Percentiles rank a stretch among this genome's conserved stretches.
Evolutionary conservation across 2,113 vertebrate species (phyloP).

Genomic region (Nibea albiflora): DNA sequence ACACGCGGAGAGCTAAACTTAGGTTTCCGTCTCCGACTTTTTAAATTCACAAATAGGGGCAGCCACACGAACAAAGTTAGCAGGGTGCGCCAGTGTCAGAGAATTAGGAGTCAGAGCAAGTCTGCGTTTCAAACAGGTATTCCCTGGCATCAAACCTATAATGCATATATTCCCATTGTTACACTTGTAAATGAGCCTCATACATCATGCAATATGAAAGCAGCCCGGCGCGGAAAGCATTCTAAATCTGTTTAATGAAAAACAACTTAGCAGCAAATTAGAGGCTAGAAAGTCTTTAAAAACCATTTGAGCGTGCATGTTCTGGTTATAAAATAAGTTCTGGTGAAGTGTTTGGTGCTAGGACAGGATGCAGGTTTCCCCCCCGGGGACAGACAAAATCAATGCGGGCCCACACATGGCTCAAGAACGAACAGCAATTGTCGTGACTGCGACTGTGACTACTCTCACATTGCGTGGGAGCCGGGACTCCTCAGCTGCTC

Average conservation of each 20-base stretch:
- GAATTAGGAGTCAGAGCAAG: slow-evolving; percentile 24
- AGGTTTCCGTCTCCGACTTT: not conserved
- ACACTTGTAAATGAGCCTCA: slow-evolving; percentile 67
- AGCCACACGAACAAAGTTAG: not conserved
- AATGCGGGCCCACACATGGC: not conserved
- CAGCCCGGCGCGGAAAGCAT: slow-evolving; percentile 40
- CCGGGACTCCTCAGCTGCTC: not conserved
- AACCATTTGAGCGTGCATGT: slow-evolving; percentile 14
- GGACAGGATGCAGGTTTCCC: slow-evolving; percentile 17
- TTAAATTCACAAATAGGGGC: not conserved
- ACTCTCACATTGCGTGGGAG: not conserved
- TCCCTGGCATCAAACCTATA: slow-evolving; percentile 45
- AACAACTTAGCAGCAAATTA: slow-evolving; percentile 62
- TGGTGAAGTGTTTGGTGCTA: not conserved
- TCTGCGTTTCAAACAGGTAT: slow-evolving; percentile 42
- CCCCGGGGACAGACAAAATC: not conserved
- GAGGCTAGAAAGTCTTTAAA: slow-evolving; percentile 36
- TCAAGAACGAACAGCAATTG: not conserved
- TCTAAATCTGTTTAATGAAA: slow-evolving; percentile 59
- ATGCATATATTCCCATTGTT: slow-evolving; percentile 57
- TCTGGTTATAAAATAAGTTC: slow-evolving; percentile 31
- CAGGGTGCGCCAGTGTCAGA: not conserved
- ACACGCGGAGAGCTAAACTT: slow-evolving; percentile 4
- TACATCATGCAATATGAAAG: slow-evolving; percentile 58
- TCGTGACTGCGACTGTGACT: not conserved